Conservation (phyloP, 2,797 vertebrate genomes). For the Babyrousa celebensis region DNA sequence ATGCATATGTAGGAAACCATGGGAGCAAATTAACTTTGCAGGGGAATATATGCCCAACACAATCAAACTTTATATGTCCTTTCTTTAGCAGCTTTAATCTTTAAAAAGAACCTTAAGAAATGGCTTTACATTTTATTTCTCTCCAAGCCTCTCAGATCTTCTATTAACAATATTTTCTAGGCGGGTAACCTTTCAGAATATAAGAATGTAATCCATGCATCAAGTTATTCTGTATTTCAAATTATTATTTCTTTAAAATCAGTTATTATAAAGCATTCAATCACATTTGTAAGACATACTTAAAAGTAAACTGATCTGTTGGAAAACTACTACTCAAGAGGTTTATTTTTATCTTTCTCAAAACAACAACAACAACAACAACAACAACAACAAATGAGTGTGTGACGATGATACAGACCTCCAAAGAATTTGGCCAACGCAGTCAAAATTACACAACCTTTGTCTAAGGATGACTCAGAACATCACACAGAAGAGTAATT, state of each 20-base stretch:
- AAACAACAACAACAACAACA: not conserved
- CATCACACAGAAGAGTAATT: not conserved
- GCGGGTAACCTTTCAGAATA: not conserved
- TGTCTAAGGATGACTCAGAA: not conserved
- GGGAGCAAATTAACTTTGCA: not conserved
- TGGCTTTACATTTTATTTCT: not conserved
- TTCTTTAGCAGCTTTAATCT: not conserved
- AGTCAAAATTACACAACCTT: not conserved
- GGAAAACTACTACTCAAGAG: not conserved
- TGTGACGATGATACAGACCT: not conserved
- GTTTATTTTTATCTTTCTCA: not conserved
- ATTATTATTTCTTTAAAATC: slow-evolving; percentile 44
- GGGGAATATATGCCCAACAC: not conserved
- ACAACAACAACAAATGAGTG: not conserved
- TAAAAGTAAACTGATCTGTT: slow-evolving; percentile 10
- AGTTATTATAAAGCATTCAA: slow-evolving; percentile 27
- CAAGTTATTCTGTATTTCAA: slow-evolving; percentile 39
- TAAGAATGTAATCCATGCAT: not conserved
- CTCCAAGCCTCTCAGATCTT: not conserved
- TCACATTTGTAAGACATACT: slow-evolving; percentile 18
- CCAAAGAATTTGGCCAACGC: not conserved
- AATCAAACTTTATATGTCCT: not conserved
- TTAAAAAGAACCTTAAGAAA: not conserved
- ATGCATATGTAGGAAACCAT: not conserved
- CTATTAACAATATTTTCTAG: not conserved